Conservation (phyloP, 2,797 vertebrate genomes). For the Cynopterus sphinx region DNA sequence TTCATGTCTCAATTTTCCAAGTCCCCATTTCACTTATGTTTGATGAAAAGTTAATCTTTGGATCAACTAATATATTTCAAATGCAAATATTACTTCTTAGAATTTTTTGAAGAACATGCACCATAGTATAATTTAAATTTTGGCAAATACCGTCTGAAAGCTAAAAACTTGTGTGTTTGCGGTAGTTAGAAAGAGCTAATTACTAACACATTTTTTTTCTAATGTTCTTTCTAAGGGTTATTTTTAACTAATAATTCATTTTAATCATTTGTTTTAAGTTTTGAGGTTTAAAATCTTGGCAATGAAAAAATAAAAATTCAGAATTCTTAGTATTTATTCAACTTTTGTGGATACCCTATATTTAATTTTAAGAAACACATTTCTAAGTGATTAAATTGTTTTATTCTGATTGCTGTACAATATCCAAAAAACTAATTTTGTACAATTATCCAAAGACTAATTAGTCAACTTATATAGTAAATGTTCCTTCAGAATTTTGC, state of each 20-base stretch:
- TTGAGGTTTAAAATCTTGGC: neutral
- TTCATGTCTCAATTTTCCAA: neutral
- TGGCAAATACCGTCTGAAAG: neutral
- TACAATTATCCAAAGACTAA: neutral
- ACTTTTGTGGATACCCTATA: neutral
- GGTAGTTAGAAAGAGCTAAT: neutral
- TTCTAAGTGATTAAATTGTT: neutral
- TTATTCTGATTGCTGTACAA: neutral
- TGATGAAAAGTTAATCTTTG: neutral
- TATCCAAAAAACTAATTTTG: neutral
- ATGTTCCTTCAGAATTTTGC: neutral
- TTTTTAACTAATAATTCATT: neutral
- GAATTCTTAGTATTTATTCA: neutral
- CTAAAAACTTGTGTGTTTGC: neutral
- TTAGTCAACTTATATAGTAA: neutral
- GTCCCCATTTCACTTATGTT: neutral
- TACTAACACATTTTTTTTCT: neutral
- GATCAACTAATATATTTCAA: neutral
- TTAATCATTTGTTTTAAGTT: conserved; percentile 3
- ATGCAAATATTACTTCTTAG: neutral
- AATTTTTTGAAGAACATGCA: neutral
- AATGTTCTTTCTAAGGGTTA: neutral
- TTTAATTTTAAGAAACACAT: neutral
- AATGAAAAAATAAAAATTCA: neutral
- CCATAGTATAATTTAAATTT: neutral